Base-by-base conservation (phyloP, 2,888 invertebrate species). In the Aphidius colemani region DNA sequence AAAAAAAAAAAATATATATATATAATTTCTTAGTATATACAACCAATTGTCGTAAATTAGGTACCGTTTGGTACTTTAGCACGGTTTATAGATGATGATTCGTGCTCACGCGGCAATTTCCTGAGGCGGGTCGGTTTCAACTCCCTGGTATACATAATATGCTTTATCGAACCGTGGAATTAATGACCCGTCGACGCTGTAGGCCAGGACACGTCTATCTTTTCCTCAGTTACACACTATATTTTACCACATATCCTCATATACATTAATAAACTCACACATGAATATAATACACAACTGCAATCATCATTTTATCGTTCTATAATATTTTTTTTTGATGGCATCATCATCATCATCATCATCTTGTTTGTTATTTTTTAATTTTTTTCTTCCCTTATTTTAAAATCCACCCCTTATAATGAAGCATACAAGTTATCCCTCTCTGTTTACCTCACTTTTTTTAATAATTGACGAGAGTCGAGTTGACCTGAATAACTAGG, bases 181-280 rank as follows among this genome's bases (percentile, higher is more conserved):
- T 71, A 74, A 75, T 72, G 71, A 75, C 67, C 66, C 69, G 55
- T 64, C 70, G 66, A 67, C 66, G 64, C 67, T 67, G 63, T 67
- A 65, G 67, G 67, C 64, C 67, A 60, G 68, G 55, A 59, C 53
- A 66, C 66, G 68, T 67, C 64, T 67, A 64, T 53, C 64, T 57
- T 57, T 46, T 6, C 57, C 39, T 57, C 46, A 57, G 10, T 57
- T 40, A 30, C 48, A 57, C 57, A 39, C 30, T 30, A 30, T 30
- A 30, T 57, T 30, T 61, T 53, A 10, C 48, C 30, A 7, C 43
- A 53, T 48, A 61, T 61, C 43, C 61, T 60, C 55, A 46, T 61
- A 43, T 53, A 53, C 50, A 53, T 63, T 53, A 57, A 63, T 30
- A 50, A 56, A 44, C 65, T 59, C 51, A 45, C 59, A 41, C 66